These are phyloP conservation scores for Heliothis subflexa DNA, from an alignment of 1,140 invertebrate genomes.

Conservation along the genomic window DNA sequence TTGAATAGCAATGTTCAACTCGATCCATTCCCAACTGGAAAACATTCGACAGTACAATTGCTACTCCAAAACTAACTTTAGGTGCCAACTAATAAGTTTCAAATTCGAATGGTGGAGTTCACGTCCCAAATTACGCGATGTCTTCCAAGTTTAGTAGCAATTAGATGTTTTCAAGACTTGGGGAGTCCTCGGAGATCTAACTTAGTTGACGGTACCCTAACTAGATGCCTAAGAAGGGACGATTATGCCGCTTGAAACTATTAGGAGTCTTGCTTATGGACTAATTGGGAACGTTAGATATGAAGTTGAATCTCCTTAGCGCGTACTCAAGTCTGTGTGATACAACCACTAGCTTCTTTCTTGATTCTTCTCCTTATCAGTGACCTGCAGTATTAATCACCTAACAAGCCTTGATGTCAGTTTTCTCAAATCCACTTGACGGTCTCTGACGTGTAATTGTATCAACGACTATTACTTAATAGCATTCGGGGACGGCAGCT, in stretches of 20 bases:
- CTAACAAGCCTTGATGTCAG: no score
- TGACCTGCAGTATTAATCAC: no score
- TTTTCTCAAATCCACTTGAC: no score
- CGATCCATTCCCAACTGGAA: background rate
- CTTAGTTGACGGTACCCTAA: slow-evolving; percentile 22
- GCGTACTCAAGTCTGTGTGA: background rate
- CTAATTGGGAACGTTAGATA: slow-evolving; percentile 13
- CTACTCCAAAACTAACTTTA: background rate
- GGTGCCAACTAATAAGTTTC: background rate
- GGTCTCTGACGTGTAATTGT: no score
- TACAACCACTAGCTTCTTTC: no score
- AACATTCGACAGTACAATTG: background rate
- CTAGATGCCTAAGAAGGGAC: slow-evolving; percentile 16
- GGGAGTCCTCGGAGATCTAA: background rate
- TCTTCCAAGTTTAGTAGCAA: slow-evolving; percentile 21
- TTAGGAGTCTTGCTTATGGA: background rate
- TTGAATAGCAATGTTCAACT: no score
- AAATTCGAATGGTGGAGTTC: background rate
- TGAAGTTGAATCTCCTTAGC: background rate
- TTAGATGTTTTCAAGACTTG: slow-evolving; percentile 34
- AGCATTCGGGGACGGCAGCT: no score
- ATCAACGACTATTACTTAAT: no score
- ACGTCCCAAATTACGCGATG: slow-evolving; percentile 9
- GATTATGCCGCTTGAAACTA: slow-evolving; percentile 16
- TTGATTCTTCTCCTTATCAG: no score